Evolutionary conservation across 2,888 invertebrate genomes (phyloP), one percentile per base, ranked within the genome.

Genomic region (Laspeyria flexula): DNA sequence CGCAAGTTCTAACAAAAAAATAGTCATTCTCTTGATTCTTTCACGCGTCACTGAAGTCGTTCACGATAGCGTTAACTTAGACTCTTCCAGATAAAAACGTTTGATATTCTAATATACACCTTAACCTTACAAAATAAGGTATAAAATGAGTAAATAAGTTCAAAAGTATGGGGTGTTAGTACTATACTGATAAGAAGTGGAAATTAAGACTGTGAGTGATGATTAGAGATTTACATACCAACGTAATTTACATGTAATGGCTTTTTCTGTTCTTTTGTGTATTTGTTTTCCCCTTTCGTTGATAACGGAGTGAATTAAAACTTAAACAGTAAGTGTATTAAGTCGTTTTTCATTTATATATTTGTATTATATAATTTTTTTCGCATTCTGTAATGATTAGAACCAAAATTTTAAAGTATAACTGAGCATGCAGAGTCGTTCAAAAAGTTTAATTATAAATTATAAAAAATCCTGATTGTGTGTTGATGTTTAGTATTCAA

Each of bases 181-280:
- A 64, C 63, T 71, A 59, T 49, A 54, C 65, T 75, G 85, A 86
- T 85, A 84, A 85, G 83, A 66, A 71, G 61, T 73, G 78, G 55
- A 81, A 83, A 84, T 85, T 81, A 79, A 71, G 76, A 72, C 75
- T 73, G 81, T 86, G 86, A 86, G 77, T 83, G 80, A 85, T 85
- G 86, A 79, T 78, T 76, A 62, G 56, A 63, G 71, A 80, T 86
- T 86, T 82, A 81, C 84, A 86, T 86, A 83, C 40, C 54, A 53
- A 63, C 51, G 49, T 56, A 60, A 66, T 70, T 66, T 70, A 58
- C 50, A 60, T 63, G 63, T 58, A 55, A 58, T 63, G 47, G 46
- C 11, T 51, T 61, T 65, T 58, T 45, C 30, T 25, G 9, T 43
- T 42, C 16, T 40, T 48, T 64, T 44, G 31, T 42, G 16, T 45